Conservation (phyloP, 35 echinoderm and acorn worm genomes). For the Lytechinus variegatus region DNA sequence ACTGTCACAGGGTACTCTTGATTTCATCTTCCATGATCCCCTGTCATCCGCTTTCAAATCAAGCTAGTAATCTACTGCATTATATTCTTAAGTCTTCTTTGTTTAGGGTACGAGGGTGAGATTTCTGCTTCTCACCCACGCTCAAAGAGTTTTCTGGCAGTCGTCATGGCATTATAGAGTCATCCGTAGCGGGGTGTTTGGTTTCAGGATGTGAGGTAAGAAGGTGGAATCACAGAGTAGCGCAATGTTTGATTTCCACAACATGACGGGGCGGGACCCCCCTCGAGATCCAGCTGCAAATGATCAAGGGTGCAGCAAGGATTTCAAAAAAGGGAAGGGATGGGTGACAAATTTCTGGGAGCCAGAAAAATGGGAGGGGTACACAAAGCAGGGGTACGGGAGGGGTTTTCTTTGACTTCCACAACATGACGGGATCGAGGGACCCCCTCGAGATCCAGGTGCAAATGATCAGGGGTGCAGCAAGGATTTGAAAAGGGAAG, state of each 20-base stretch:
- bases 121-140: neutral
- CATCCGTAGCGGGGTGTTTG: neutral
- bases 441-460: neutral
- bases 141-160: neutral
- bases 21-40: constrained; percentile 4
- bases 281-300: neutral
- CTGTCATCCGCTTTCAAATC: neutral
- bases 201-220: constrained; percentile 34
- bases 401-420: neutral
- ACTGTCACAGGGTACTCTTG: neutral
- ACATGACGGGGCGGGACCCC: constrained; percentile 27
- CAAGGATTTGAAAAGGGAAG: neutral
- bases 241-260: constrained; percentile 29
- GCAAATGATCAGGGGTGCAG: neutral
- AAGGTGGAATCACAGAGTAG: neutral
- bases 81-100: constrained; percentile 36
- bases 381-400: neutral
- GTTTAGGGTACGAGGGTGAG: neutral
- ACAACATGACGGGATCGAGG: constrained; percentile 33
- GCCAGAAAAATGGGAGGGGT: neutral
- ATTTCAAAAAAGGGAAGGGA: neutral
- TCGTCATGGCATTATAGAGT: constrained; percentile 26
- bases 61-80: neutral
- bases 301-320: neutral
- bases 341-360: neutral